Conservation (phyloP, 2,113 vertebrate genomes). For the Fregetta grallaria region DNA sequence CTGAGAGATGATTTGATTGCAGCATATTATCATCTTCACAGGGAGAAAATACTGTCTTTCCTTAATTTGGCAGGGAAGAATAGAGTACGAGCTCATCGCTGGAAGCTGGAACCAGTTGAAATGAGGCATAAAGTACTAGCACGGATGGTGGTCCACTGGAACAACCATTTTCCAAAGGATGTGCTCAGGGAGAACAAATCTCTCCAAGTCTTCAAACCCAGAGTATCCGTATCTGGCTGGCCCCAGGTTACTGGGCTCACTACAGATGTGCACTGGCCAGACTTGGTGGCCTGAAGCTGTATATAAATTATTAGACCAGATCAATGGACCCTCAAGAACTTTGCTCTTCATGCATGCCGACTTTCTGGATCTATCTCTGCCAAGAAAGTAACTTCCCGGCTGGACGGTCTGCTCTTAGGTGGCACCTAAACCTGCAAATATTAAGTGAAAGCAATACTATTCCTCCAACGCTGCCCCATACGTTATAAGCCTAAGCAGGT, state of each 20-base stretch:
- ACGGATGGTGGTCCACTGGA: neutral
- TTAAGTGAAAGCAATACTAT: neutral
- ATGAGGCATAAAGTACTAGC: neutral
- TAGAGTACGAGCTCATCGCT: neutral
- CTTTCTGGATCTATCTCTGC: neutral
- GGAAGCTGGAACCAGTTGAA: neutral
- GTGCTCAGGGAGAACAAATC: neutral
- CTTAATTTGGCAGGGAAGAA: neutral
- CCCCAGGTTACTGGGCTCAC: neutral
- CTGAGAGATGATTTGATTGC: neutral
- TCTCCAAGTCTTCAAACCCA: neutral
- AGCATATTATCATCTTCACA: neutral
- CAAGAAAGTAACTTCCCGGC: neutral
- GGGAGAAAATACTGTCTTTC: neutral
- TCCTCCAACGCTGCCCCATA: accelerated
- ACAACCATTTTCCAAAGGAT: neutral
- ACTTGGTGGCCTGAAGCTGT: neutral
- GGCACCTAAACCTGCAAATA: neutral
- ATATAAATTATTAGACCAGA: neutral
- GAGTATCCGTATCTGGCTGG: neutral
- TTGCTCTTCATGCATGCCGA: neutral
- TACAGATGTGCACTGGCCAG: neutral
- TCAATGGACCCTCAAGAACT: neutral
- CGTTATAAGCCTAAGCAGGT: neutral
- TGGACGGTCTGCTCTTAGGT: neutral